Evolutionary conservation across 2,113 vertebrate species (phyloP), one percentile per base, ranked within the genome.

Genomic region (Toxotes jaculatrix): DNA sequence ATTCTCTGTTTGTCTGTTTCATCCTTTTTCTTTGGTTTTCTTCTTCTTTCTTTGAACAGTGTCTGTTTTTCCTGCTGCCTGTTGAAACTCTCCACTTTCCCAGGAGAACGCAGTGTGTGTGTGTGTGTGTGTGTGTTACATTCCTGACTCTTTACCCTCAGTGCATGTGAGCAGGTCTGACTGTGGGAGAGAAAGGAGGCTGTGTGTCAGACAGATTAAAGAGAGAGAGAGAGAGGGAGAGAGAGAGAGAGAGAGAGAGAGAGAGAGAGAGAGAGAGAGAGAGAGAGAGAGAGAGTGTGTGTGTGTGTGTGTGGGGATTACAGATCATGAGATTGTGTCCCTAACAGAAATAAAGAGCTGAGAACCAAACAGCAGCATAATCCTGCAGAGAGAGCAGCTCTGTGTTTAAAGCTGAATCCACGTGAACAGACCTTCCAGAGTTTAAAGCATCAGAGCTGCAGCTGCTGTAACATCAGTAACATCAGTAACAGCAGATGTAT

Each of bases 291-390:
- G n/a, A n/a, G n/a, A n/a, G n/a, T 70, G 66, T 76, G 81, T 42
- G 67, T 45, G 69, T 17, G 67, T 67, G 56, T 72, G 66, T 72
- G 71, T 69, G 42, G 56, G 77, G 74, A 84, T 89, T 86, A 86
- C 59, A 74, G 69, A 80, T 88, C 84, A 88, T 84, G 74, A 56
- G 83, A 76, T 75, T 78, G 70, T 67, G 53, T 53, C 8, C 16
- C 10, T 47, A 62, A 45, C 43, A 53, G 49, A 65, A 73, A 83
- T 67, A 84, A 74, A 79, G 69, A 75, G 27, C 55, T 72, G 73
- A 45, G 38, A 77, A 27, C 32, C 9, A 57, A 73, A 76, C 65
- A 56, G 59, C n/a, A 76, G 9, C n/a, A 47, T 86, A 86, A 90
- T 86, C 86, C 83, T 57, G 2, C 62, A 31, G 45, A 43, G 42